Evolutionary conservation across 1,140 invertebrate species (phyloP).

Genomic region (Chrysomallon squamiferum): DNA sequence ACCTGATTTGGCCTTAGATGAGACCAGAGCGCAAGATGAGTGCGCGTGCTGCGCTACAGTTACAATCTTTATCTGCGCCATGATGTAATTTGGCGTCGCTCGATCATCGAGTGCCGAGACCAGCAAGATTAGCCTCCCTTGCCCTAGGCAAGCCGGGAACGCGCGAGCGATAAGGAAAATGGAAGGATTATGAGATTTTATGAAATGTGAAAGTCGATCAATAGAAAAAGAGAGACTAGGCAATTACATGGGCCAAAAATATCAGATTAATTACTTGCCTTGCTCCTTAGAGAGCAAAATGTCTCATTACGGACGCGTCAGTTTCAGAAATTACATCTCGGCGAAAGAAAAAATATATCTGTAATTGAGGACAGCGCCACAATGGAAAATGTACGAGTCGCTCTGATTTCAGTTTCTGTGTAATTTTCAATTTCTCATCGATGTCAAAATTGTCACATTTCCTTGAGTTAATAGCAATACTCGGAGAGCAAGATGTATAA

Average conservation of each 20-base stretch:
- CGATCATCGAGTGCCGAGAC: no score
- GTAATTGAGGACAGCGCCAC: slow-evolving; percentile 1
- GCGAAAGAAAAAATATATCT: slow-evolving; percentile 5
- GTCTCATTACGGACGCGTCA: slow-evolving; percentile 2
- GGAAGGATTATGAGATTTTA: slow-evolving; percentile 10
- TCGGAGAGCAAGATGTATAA: no score
- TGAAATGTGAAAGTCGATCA: slow-evolving; percentile 7
- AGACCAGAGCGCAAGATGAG: no score
- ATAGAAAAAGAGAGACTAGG: slow-evolving; percentile 4
- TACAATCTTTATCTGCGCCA: no score
- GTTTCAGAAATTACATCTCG: slow-evolving; percentile 3
- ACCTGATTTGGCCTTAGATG: no score
- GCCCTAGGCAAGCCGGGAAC: background rate
- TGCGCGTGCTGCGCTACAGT: no score
- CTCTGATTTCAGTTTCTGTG: slow-evolving; percentile 2
- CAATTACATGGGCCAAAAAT: slow-evolving; percentile 14
- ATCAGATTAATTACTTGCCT: slow-evolving; percentile 9
- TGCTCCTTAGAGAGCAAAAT: background rate
- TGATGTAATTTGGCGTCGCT: no score
- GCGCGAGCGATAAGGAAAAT: slow-evolving; percentile 8
- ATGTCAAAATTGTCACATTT: slow-evolving; percentile 7
- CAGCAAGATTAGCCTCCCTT: slow-evolving; percentile 2
- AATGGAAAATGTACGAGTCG: background rate
- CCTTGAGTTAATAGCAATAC: background rate
- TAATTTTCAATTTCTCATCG: slow-evolving; percentile 5